Evolutionary conservation across 2,888 invertebrate genomes (phyloP), one percentile per base, ranked within the genome.

Genomic region (Xanthostigma xanthostigma): DNA sequence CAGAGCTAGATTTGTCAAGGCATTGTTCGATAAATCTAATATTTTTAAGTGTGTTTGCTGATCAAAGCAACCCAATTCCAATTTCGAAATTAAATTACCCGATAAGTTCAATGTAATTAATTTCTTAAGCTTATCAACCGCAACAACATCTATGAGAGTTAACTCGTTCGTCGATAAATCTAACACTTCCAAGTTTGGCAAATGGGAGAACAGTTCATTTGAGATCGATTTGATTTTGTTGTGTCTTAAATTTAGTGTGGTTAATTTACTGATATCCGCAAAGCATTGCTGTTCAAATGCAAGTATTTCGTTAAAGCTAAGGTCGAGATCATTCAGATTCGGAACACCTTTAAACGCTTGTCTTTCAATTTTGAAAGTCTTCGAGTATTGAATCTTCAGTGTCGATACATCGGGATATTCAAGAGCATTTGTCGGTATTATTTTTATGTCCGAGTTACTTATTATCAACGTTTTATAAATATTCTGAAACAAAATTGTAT

Each of bases 21-120:
- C 41, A 41, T 58, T 58, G 33, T 51, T 43, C 0, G 55, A 53
- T 42, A 58, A 43, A 44, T 49, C 48, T 33, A 57, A 48, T 36
- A 46, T 44, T 49, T 45, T 45, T 36, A 57, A 44, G 12, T 50
- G 49, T 46, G 41, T 46, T 41, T 54, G 46, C 38, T 51, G 49
- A 45, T 56, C 57, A 35, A 57, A 48, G 8, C 53, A 50, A 10
- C 57, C 58, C 13, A 55, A 33, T 42, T 52, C 46, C 12, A 57
- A 41, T 34, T 53, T 39, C 5, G 50, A 49, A 36, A 58, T 54
- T 38, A 47, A 37, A 41, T 58, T 58, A 43, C 48, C 41, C 5
- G 56, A 53, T 14, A 55, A 36, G 44, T 56, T 51, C 14, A 58
- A 41, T 13, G 45, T 36, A 49, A 54, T 50, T 42, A 57, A 44